A percentile compares a stretch with the other conserved stretches of the same genome.
These are phyloP conservation scores for Poeciliopsis infans DNA, from an alignment of 2,797 vertebrate species.

Conservation along the genomic window DNA sequence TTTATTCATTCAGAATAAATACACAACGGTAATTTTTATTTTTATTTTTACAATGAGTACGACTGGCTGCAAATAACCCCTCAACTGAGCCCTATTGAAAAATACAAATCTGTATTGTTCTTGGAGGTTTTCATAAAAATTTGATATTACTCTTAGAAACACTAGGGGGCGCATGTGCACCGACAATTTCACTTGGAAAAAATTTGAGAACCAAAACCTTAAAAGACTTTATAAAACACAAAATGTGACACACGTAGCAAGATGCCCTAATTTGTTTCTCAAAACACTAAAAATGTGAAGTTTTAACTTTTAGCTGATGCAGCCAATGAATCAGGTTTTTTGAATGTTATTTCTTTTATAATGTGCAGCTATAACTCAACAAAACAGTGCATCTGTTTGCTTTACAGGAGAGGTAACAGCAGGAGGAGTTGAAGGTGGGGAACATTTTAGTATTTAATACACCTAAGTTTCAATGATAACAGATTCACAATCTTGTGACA, in stretches of 20 bases:
- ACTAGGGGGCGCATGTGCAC: neutral
- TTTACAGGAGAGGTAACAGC: neutral
- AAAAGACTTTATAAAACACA: neutral
- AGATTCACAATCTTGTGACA: slow-evolving; percentile 71
- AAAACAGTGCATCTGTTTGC: neutral
- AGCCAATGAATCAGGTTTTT: neutral
- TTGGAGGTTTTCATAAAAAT: neutral
- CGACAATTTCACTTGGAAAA: neutral
- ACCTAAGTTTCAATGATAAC: slow-evolving; percentile 28
- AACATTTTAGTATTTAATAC: neutral
- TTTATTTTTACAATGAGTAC: neutral
- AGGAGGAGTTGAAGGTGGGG: neutral
- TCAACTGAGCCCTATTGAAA: neutral
- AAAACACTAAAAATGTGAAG: neutral
- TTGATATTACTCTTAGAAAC: neutral
- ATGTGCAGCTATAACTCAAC: neutral
- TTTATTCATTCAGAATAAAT: neutral
- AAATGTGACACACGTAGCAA: neutral
- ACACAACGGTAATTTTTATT: neutral
- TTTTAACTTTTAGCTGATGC: neutral
- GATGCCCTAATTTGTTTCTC: neutral
- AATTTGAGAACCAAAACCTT: neutral
- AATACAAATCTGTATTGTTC: neutral
- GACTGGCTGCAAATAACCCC: neutral
- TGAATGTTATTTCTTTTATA: neutral